phyloP scores from a whole-genome alignment of 1,140 invertebrate species.

The Brachionus paranguensis region DNA sequence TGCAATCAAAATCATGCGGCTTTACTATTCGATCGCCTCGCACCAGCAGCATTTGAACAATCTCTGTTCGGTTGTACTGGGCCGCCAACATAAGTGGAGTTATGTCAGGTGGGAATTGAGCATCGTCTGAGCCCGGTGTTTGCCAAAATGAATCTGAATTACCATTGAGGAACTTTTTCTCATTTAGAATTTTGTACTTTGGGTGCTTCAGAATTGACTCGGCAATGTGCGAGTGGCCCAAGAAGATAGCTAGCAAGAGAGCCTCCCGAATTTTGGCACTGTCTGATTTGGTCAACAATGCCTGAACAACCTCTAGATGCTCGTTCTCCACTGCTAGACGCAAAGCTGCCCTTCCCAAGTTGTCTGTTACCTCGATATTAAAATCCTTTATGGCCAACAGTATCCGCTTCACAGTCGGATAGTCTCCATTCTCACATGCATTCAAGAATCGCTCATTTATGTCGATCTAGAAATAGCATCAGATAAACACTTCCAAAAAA shows the following conservation, averaged over 20 bases:
- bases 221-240: constrained; percentile 52
- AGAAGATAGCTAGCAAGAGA: constrained; percentile 51
- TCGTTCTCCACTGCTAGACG: constrained; percentile 50
- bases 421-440: constrained; percentile 40
- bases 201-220: constrained; percentile 52
- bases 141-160: constrained; percentile 37
- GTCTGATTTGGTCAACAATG: constrained; percentile 49
- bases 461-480: background rate
- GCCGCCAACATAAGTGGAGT: constrained; percentile 50
- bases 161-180: constrained; percentile 22
- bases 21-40: constrained; percentile 52
- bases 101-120: constrained; percentile 49
- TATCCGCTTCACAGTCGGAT: constrained; percentile 45
- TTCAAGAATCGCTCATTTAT: constrained; percentile 34
- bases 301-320: constrained; percentile 50
- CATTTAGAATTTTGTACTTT: constrained; percentile 44
- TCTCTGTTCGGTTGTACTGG: constrained; percentile 49
- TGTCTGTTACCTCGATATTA: constrained; percentile 48
- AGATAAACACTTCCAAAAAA: background rate
- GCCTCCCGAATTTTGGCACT: constrained; percentile 50
- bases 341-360: constrained; percentile 48
- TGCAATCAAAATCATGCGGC: constrained; percentile 62
- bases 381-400: constrained; percentile 47
- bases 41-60: constrained; percentile 50
- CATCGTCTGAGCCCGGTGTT: constrained; percentile 36